phyloP scores from a whole-genome alignment of 1,140 invertebrate genomes.

The Zaprionus inermis region DNA sequence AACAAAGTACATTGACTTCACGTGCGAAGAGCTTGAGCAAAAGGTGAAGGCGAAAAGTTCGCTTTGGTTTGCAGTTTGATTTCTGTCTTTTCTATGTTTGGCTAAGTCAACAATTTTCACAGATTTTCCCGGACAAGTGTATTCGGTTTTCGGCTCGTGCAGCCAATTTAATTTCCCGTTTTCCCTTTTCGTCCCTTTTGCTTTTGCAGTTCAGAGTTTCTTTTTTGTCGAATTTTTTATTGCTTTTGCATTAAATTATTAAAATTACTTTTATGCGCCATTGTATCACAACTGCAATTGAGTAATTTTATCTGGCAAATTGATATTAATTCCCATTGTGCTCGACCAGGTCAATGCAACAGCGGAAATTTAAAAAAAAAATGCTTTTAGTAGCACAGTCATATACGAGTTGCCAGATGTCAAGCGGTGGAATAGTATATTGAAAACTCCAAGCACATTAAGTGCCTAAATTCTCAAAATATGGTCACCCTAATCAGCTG shows the following conservation, averaged over 20 bases:
- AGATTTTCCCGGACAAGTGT: neutral
- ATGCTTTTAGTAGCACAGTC: slow-evolving; percentile 1
- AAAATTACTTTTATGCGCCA: slow-evolving; percentile 40
- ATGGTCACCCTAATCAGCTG: no score
- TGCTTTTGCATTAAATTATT: slow-evolving; percentile 33
- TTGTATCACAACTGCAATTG: slow-evolving; percentile 36
- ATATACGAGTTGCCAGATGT: no score
- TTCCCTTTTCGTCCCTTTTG: slow-evolving; percentile 14
- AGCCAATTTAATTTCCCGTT: neutral
- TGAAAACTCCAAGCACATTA: no score
- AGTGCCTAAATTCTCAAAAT: neutral
- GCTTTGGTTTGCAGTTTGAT: no score
- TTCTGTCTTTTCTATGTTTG: neutral
- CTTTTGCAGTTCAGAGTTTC: slow-evolving; percentile 2
- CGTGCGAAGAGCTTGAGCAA: neutral
- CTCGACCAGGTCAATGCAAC: slow-evolving; percentile 24
- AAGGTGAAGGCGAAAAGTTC: neutral
- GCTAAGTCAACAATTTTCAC: neutral
- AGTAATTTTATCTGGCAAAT: slow-evolving; percentile 40
- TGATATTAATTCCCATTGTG: slow-evolving; percentile 9
- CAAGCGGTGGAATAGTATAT: no score
- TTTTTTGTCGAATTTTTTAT: slow-evolving; percentile 35
- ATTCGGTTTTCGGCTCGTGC: neutral
- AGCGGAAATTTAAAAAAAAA: neutral
- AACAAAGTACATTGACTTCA: neutral